Evolutionary conservation across 2,113 vertebrate genomes (phyloP).

Genomic region (Campylomormyrus tamandua): DNA sequence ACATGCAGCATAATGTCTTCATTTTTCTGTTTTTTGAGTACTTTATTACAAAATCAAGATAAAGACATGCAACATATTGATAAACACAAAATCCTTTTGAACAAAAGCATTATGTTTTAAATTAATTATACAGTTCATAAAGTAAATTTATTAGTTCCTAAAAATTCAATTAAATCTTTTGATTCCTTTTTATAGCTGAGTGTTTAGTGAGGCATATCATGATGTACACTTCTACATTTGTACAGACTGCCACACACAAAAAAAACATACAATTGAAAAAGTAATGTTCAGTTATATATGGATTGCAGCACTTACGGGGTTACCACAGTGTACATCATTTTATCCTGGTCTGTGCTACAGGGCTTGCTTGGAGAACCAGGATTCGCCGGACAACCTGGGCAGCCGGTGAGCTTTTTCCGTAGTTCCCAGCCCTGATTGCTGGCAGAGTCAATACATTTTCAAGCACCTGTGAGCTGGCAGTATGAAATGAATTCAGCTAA

Average conservation of each 20-base stretch:
- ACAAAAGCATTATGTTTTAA: background rate
- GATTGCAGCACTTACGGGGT: slow-evolving; percentile 41
- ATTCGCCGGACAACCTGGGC: slow-evolving; percentile 47
- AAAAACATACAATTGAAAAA: background rate
- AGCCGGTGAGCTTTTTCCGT: slow-evolving; percentile 44
- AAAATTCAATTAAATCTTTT: background rate
- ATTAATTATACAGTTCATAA: background rate
- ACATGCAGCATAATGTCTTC: background rate
- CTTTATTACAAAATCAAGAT: background rate
- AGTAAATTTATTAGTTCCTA: background rate
- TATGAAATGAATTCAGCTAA: background rate
- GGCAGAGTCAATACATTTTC: background rate
- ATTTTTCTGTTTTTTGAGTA: background rate
- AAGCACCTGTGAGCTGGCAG: background rate
- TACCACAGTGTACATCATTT: slow-evolving; percentile 33
- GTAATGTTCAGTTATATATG: background rate
- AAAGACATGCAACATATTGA: background rate
- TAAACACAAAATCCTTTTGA: background rate
- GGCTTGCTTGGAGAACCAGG: slow-evolving; percentile 53
- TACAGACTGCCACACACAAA: background rate
- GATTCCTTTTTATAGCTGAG: background rate
- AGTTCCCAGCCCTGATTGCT: background rate
- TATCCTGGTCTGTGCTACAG: slow-evolving; percentile 34
- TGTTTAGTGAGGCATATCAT: background rate
- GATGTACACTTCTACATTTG: too few relatives aligned